Evolutionary conservation across 2,888 invertebrate species (phyloP).

Genomic region (Isoperla grammatica): DNA sequence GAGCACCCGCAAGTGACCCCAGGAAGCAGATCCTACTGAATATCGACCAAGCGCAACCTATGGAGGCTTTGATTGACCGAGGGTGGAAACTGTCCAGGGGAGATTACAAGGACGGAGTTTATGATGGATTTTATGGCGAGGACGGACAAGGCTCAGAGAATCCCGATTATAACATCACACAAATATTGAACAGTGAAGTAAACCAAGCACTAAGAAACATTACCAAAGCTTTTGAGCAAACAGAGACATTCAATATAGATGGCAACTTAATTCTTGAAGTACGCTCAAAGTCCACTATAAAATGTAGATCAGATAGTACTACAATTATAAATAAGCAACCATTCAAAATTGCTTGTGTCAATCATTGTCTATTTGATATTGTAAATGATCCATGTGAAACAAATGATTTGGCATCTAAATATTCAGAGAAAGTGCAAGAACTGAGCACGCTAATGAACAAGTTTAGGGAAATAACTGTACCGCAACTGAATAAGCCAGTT

Average conservation of each 20-base stretch:
- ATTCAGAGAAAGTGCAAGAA: constrained; percentile 17
- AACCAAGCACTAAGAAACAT: not conserved
- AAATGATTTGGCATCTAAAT: constrained; percentile 27
- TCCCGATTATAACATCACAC: constrained; percentile 37
- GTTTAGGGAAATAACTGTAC: constrained; percentile 9
- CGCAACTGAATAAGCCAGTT: constrained; percentile 19
- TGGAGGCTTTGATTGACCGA: constrained; percentile 18
- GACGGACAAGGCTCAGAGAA: constrained; percentile 22
- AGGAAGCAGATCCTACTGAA: constrained; percentile 43
- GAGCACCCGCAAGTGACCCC: not conserved
- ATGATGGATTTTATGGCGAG: constrained; percentile 21
- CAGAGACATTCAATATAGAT: too few species aligned
- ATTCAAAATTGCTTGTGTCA: not conserved
- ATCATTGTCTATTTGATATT: constrained; percentile 32
- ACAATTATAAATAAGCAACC: too few species aligned
- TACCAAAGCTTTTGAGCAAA: too few species aligned
- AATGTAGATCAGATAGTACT: not conserved
- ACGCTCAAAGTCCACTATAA: not conserved
- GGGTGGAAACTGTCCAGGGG: constrained; percentile 26
- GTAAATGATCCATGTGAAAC: constrained; percentile 33
- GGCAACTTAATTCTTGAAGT: not conserved
- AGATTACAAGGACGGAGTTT: constrained; percentile 1
- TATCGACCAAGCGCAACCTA: constrained; percentile 15
- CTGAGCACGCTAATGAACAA: constrained; percentile 5
- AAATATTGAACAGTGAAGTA: constrained; percentile 36